phyloP scores from a whole-genome alignment of 64 coral and sea anemone species.

The Astreopora myriophthalma region DNA sequence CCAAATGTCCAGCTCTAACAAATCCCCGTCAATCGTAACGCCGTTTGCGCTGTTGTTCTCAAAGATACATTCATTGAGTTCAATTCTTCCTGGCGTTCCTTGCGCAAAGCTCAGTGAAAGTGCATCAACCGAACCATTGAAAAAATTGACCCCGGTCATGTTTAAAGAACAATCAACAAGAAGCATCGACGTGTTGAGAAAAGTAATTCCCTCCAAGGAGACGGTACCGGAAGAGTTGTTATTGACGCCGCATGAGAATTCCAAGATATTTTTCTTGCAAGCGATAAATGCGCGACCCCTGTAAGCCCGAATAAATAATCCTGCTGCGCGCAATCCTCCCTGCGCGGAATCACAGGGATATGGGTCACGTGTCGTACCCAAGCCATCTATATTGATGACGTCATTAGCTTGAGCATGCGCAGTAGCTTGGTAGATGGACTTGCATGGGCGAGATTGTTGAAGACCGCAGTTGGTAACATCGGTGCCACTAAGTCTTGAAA shows the following conservation, averaged over 20 bases:
- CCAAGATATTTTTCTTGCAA: not conserved
- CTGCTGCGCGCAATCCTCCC: too few relatives aligned
- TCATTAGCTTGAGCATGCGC: not conserved
- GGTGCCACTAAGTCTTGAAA: conserved; percentile 6
- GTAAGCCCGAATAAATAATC: not conserved
- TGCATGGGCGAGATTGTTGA: not conserved
- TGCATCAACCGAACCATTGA: not conserved
- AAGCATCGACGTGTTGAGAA: not conserved
- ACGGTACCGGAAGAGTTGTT: not conserved
- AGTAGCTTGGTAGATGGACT: not conserved
- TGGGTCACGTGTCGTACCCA: conserved; percentile 17
- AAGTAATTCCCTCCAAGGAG: conserved; percentile 25
- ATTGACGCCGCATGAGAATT: not conserved
- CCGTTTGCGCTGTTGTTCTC: not conserved
- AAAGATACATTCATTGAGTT: not conserved
- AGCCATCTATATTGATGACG: conserved; percentile 42
- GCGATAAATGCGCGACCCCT: not conserved
- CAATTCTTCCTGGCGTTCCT: not conserved
- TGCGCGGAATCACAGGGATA: not conserved
- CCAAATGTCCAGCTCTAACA: not conserved
- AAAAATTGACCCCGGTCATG: not conserved
- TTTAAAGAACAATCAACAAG: conserved; percentile 22
- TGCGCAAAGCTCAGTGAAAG: not conserved
- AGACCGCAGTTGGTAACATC: not conserved
- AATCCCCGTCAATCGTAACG: not conserved